Evolutionary conservation across 2,113 vertebrate species (phyloP), one percentile per base, ranked within the genome.

Genomic region (Hemiprocne comata): DNA sequence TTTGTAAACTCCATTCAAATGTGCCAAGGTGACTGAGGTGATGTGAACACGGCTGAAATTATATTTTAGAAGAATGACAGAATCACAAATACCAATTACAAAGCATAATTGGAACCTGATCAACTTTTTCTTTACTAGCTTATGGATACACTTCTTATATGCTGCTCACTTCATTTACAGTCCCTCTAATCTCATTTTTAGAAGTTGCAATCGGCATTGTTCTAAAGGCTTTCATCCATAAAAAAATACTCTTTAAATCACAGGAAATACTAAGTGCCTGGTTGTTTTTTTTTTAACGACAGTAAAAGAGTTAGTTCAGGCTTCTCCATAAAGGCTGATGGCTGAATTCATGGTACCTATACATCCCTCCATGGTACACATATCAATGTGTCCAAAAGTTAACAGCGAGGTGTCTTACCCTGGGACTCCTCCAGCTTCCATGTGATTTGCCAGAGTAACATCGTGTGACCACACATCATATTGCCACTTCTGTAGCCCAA

Each of bases 401-500:
- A 86, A 65, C 6, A 81, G 65, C 64, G 50, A 62, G 81, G 26
- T 4, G 10, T 83, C 98, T 98, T 98, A 99, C 99, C 99, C 99
- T 6, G 99, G 99, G 28, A 99, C 98, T 83, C 99, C 99, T 53
- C 99, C 99, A 89, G 99, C 99, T 93, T 99, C 99, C 99, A 99
- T 99, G 94, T 99, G 99, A 94, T 99, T 99, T 95, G 99, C 99
- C 94, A 99, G 95, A 17, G 99, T 99, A 40, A 99, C 99, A 36
- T 99, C 99, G 54, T 99, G 99, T 65, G 99, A 99, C 99, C 99
- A 99, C 26, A 99, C 99, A 31, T 99, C 99, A 1, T 99, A 99
- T 80, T 99, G 99, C 99, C 99, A 99, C 94, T 99, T 99, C 98
- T 99, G 99, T 46, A 99, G 98, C 40, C 99, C 99, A 19, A 99